These are phyloP conservation scores for Bombus pascuorum DNA, from an alignment of 1,140 invertebrate species.

Conservation along the genomic window DNA sequence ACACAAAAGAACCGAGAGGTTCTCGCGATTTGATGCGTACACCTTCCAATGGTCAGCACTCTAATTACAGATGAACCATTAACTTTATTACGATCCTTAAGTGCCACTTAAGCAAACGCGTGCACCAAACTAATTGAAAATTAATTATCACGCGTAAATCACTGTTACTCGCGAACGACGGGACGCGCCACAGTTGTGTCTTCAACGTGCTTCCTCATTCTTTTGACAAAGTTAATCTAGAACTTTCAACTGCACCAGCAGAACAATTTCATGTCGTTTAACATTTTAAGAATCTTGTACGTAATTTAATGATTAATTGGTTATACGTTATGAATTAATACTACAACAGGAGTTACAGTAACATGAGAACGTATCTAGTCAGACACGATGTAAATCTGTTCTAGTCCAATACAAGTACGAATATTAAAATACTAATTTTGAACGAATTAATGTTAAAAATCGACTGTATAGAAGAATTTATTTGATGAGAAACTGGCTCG, in stretches of 20 bases:
- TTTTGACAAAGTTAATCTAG: background rate
- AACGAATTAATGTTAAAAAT: background rate
- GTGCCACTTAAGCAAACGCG: background rate
- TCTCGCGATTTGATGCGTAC: background rate
- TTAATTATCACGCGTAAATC: slow-evolving; percentile 26
- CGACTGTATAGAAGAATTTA: background rate
- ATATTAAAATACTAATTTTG: background rate
- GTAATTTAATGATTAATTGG: background rate
- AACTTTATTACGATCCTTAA: slow-evolving; percentile 37
- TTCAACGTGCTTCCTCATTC: background rate
- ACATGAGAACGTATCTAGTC: background rate
- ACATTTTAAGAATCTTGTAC: background rate
- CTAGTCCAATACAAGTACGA: background rate
- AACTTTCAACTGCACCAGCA: background rate
- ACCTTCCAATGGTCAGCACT: background rate
- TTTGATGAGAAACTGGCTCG: background rate
- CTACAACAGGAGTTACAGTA: background rate
- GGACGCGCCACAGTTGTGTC: no score
- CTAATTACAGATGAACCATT: slow-evolving; percentile 29
- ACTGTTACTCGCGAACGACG: slow-evolving; percentile 6
- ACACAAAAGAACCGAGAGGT: background rate
- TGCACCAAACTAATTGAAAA: slow-evolving; percentile 13
- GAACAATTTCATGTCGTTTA: background rate
- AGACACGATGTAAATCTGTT: background rate
- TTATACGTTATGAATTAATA: background rate